Conservation (phyloP, 2,888 invertebrate genomes). For the Polyommatus iphigenia region DNA sequence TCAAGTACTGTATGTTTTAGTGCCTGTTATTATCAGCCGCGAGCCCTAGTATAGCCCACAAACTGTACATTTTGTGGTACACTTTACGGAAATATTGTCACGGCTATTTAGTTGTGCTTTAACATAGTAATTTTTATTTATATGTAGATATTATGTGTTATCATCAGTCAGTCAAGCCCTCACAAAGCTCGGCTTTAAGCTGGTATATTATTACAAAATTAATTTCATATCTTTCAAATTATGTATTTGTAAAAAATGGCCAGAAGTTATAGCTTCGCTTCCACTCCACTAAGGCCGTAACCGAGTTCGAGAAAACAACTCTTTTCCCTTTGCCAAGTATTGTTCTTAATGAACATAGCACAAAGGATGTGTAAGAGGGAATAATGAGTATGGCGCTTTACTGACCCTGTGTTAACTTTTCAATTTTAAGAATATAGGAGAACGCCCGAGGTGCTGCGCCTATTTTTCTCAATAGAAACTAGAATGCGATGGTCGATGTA, state of each 20-base stretch:
- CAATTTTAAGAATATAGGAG: conserved; percentile 25
- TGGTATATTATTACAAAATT: too few relatives aligned
- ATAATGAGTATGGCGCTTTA: conserved; percentile 30
- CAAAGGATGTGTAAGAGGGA: conserved; percentile 37
- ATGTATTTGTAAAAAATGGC: background rate
- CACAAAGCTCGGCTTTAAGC: too few relatives aligned
- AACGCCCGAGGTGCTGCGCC: conserved; percentile 24
- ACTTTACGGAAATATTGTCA: too few relatives aligned
- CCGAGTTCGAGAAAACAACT: conserved; percentile 36
- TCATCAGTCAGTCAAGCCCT: too few relatives aligned
- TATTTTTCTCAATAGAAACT: conserved; percentile 28
- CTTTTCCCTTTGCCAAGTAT: conserved; percentile 40
- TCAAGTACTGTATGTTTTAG: background rate
- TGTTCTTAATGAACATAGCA: conserved; percentile 40
- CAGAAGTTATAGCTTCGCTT: conserved; percentile 1
- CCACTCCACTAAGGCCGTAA: background rate
- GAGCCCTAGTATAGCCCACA: too few relatives aligned
- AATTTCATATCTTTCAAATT: background rate
- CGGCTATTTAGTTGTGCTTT: too few relatives aligned
- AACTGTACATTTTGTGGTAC: too few relatives aligned
- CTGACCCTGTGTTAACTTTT: conserved; percentile 29
- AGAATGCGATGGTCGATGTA: conserved; percentile 27
- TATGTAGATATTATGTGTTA: too few relatives aligned
- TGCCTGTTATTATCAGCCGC: background rate
- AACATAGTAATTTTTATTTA: too few relatives aligned